phyloP scores from a whole-genome alignment of 2,888 invertebrate genomes.

The Coelogynopora nodosa region DNA sequence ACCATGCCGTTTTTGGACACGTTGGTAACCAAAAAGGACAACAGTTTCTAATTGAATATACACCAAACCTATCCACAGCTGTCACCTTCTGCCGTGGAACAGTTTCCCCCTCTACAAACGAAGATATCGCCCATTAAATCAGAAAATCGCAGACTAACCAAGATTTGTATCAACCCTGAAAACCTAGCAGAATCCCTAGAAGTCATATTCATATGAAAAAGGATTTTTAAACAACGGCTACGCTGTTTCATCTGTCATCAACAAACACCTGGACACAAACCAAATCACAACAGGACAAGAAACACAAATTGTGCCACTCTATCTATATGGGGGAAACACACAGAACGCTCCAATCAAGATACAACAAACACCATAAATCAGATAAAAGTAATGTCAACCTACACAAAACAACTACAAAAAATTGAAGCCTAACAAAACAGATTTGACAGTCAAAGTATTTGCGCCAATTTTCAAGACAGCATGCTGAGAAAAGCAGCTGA shows the following conservation, averaged over 20 bases:
- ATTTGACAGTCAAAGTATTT: too few species aligned
- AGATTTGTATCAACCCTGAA: background rate
- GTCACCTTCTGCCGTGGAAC: background rate
- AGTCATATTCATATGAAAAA: slow-evolving; percentile 1
- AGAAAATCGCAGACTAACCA: background rate
- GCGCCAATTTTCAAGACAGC: slow-evolving; percentile 8
- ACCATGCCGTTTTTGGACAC: too few species aligned
- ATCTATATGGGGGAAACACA: background rate
- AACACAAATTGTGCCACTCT: background rate
- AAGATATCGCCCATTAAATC: background rate
- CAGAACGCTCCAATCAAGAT: background rate
- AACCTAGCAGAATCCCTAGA: background rate
- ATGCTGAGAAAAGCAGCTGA: too few species aligned
- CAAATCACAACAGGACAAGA: too few species aligned
- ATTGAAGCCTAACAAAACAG: background rate
- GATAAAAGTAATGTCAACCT: background rate
- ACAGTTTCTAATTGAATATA: too few species aligned
- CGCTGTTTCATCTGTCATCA: background rate
- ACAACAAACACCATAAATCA: background rate
- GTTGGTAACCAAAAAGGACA: too few species aligned
- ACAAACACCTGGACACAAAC: background rate
- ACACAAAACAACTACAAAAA: background rate
- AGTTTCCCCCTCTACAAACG: background rate
- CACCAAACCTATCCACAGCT: too few species aligned
- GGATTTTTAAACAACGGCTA: background rate